These are phyloP conservation scores for Argyrosomus japonicus DNA, from an alignment of 2,113 vertebrate species.

Conservation along the genomic window DNA sequence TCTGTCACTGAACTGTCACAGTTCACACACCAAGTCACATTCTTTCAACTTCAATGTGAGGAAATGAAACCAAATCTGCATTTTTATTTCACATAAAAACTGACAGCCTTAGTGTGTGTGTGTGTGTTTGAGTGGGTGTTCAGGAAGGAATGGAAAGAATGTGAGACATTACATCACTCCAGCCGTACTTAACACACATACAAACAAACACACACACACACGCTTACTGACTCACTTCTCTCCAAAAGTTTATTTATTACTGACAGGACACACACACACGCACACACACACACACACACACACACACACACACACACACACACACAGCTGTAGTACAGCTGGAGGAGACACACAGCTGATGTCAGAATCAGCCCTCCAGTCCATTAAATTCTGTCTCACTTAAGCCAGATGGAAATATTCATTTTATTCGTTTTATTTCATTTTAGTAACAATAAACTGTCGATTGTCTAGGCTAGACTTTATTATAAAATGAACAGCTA, in stretches of 20 bases:
- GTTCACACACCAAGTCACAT: neutral
- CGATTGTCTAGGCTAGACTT: neutral
- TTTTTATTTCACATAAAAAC: neutral
- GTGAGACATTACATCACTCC: conserved; percentile 13
- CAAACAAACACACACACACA: neutral
- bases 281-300: neutral
- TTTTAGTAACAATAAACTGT: neutral
- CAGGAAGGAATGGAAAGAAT: neutral
- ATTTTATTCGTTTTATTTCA: neutral
- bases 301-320: neutral
- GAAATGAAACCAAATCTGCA: neutral
- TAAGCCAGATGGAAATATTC: neutral
- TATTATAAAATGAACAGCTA: neutral
- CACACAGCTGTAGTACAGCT: neutral
- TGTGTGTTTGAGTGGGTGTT: neutral
- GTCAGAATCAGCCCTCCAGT: neutral
- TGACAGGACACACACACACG: neutral
- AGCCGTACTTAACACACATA: neutral
- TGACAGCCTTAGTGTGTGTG: no score
- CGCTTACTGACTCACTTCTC: neutral
- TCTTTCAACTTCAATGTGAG: no score
- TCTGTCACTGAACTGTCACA: neutral
- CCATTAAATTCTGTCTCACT: neutral
- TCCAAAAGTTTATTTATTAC: neutral
- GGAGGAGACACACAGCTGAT: neutral